These are phyloP conservation scores for Myrmecobius fasciatus DNA, from an alignment of 2,113 vertebrate species.

Conservation along the genomic window DNA sequence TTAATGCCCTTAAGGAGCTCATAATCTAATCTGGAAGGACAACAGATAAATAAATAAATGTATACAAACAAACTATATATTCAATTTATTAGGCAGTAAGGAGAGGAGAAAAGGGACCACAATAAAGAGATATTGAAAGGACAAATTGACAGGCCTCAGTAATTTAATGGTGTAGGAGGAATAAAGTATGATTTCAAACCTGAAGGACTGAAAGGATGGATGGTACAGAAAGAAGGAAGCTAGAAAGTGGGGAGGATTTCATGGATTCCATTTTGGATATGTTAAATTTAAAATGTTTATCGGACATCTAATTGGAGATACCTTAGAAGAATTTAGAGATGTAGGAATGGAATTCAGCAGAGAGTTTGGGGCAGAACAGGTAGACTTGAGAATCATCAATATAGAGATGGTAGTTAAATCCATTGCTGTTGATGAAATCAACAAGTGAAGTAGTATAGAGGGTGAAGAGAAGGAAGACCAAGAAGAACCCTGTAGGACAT, in stretches of 20 bases:
- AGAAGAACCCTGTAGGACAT: background rate
- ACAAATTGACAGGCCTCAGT: background rate
- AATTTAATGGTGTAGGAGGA: background rate
- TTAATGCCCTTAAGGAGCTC: background rate
- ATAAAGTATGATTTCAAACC: background rate
- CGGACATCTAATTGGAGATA: background rate
- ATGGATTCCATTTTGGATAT: background rate
- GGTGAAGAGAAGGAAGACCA: background rate
- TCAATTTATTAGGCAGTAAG: background rate
- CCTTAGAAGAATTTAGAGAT: background rate
- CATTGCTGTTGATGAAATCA: background rate
- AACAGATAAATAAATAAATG: background rate
- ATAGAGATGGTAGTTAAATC: background rate
- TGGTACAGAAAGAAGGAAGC: background rate
- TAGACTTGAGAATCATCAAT: background rate
- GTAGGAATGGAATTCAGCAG: background rate
- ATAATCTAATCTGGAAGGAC: background rate
- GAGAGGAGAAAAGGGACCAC: fast-evolving
- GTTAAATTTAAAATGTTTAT: background rate
- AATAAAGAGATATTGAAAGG: background rate
- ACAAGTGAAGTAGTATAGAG: background rate
- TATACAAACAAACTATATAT: background rate
- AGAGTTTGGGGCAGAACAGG: background rate
- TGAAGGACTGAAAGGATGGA: background rate
- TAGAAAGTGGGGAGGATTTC: background rate